Evolutionary conservation across 2,888 invertebrate species (phyloP).

Genomic region (Rhingia rostrata): DNA sequence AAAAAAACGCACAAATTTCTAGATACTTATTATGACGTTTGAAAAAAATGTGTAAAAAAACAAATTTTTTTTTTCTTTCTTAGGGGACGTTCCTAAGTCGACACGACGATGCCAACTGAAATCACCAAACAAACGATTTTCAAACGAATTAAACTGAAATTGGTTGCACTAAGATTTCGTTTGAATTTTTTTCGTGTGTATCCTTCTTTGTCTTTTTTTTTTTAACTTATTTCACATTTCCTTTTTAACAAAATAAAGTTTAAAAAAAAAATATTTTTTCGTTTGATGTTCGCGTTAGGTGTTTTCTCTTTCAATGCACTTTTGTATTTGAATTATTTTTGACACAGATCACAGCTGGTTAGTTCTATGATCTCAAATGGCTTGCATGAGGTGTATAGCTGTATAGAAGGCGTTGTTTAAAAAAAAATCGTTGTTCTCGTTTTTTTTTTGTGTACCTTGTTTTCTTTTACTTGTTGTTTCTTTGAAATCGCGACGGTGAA

Average conservation of each 20-base stretch:
- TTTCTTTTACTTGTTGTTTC: constrained; percentile 35
- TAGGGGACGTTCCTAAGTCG: constrained; percentile 53
- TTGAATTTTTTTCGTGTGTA: constrained; percentile 15
- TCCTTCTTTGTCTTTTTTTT: constrained; percentile 8
- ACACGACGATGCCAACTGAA: constrained; percentile 68
- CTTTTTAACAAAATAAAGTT: constrained; percentile 29
- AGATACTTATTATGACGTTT: constrained; percentile 6
- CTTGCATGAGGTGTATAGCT: background rate
- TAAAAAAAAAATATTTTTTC: constrained; percentile 16
- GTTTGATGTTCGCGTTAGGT: constrained; percentile 28
- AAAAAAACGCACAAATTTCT: constrained; percentile 26
- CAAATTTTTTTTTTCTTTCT: background rate
- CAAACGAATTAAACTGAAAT: constrained; percentile 40
- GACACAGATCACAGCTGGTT: background rate
- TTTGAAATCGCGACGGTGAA: constrained; percentile 65
- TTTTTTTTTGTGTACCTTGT: background rate
- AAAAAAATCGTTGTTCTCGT: background rate
- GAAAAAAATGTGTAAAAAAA: constrained; percentile 1
- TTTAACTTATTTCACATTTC: constrained; percentile 48
- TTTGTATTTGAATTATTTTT: constrained; percentile 61
- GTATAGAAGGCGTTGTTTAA: background rate
- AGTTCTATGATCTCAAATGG: constrained; percentile 20
- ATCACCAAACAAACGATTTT: constrained; percentile 47
- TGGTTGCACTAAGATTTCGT: constrained; percentile 32
- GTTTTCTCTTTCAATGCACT: constrained; percentile 70